These are phyloP conservation scores for Lordiphosa mommai DNA, from an alignment of 1,140 invertebrate genomes.

Conservation along the genomic window DNA sequence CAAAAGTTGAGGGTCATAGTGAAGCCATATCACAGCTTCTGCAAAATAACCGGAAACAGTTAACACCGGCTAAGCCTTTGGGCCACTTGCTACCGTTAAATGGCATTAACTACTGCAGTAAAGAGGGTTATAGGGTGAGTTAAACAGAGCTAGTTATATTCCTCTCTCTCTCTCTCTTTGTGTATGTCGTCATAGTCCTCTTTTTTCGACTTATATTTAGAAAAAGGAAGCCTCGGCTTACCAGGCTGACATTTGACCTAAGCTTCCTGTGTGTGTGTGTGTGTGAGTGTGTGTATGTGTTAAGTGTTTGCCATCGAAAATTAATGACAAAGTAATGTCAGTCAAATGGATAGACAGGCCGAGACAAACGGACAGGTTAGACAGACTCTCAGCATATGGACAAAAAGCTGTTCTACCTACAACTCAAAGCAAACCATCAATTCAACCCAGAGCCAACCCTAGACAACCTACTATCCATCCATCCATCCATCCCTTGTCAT, in stretches of 20 bases:
- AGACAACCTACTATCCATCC: constrained; percentile 28
- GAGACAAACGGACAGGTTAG: constrained; percentile 38
- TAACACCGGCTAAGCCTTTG: constrained; percentile 63
- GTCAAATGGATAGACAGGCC: constrained; percentile 69
- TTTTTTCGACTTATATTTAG: constrained; percentile 43
- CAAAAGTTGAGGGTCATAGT: constrained; percentile 33
- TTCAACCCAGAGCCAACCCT: constrained; percentile 29
- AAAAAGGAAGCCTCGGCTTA: constrained; percentile 18
- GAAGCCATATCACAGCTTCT: constrained; percentile 45
- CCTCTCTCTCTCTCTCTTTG: background rate
- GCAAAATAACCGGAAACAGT: constrained; percentile 59
- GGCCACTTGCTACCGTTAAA: constrained; percentile 66
- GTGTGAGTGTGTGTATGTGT: constrained; percentile 30
- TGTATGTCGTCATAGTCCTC: constrained; percentile 21
- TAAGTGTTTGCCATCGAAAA: constrained; percentile 67
- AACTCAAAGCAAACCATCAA: constrained; percentile 44
- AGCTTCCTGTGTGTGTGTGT: constrained; percentile 16
- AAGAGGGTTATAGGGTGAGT: background rate
- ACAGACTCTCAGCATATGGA: constrained; percentile 8
- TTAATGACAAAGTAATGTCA: constrained; percentile 78
- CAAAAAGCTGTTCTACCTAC: background rate
- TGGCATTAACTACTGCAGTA: constrained; percentile 39
- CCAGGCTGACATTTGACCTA: constrained; percentile 55
- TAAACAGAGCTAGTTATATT: background rate
- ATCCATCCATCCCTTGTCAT: constrained; percentile 67